A percentile compares a stretch with the other conserved stretches of the same genome.
Conservation (phyloP, 2,888 invertebrate species). For the Cantharis nigra region DNA sequence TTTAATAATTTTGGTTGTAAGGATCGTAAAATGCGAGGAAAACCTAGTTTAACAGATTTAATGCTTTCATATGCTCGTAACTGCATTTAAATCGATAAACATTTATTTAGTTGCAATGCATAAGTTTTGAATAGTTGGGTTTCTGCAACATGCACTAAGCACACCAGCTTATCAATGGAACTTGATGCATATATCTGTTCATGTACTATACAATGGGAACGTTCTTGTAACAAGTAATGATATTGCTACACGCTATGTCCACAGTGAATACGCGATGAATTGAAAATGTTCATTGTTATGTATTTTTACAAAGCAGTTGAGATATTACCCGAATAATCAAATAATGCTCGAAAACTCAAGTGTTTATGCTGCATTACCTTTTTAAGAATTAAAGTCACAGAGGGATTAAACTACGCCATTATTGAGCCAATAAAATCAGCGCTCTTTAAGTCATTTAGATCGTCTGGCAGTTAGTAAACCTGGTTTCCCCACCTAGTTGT, state of each 20-base stretch:
- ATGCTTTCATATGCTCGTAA: not conserved
- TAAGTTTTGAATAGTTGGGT: conserved; percentile 7
- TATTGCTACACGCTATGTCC: conserved; percentile 28
- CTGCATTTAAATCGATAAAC: conserved; percentile 24
- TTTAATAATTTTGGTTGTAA: not conserved
- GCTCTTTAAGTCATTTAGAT: no score
- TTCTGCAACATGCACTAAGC: conserved; percentile 8
- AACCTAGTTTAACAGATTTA: not conserved
- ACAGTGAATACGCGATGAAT: conserved; percentile 28
- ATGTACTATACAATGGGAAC: conserved; percentile 17
- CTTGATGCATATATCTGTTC: conserved; percentile 19
- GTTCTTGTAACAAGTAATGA: conserved; percentile 26
- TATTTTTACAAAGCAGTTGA: conserved; percentile 6
- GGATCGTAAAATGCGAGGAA: not conserved
- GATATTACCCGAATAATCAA: not conserved
- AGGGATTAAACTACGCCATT: not conserved
- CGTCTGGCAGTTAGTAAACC: no score
- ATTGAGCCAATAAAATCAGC: not conserved
- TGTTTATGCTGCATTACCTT: not conserved
- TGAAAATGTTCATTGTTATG: conserved; percentile 20
- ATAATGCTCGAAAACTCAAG: not conserved
- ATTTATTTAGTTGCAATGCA: conserved; percentile 13
- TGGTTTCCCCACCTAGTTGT: no score
- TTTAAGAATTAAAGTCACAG: not conserved
- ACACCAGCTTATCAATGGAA: conserved; percentile 23